Evolutionary conservation across 2,797 vertebrate genomes (phyloP).

Genomic region (Poeciliopsis presidionis): DNA sequence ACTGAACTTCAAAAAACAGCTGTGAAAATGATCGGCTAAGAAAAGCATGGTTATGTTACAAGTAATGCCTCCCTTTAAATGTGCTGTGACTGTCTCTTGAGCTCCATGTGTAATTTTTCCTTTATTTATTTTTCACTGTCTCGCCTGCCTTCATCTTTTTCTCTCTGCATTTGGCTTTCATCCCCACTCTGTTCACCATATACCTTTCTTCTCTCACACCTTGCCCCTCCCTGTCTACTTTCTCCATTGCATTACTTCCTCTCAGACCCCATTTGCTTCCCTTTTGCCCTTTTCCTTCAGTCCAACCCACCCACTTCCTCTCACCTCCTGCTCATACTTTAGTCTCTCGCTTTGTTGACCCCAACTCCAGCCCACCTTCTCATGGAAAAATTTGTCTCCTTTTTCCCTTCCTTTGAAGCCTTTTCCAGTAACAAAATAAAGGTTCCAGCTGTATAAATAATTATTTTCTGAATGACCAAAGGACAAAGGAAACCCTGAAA

Average conservation of each 20-base stretch:
- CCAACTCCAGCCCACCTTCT: slow-evolving; percentile 60
- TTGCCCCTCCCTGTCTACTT: slow-evolving; percentile 39
- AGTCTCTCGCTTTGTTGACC: slow-evolving; percentile 49
- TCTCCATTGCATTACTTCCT: slow-evolving; percentile 50
- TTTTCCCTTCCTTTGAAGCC: slow-evolving; percentile 64
- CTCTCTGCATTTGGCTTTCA: slow-evolving; percentile 75
- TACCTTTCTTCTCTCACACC: slow-evolving; percentile 52
- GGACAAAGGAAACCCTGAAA: slow-evolving; percentile 31
- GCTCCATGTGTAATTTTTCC: slow-evolving; percentile 61
- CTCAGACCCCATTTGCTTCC: slow-evolving; percentile 27
- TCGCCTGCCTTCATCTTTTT: slow-evolving; percentile 54
- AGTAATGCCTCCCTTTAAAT: slow-evolving; percentile 15
- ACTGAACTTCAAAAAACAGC: slow-evolving; percentile 8
- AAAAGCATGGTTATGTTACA: background rate
- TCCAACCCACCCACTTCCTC: slow-evolving; percentile 32
- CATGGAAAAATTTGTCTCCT: slow-evolving; percentile 53
- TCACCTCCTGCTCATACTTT: slow-evolving; percentile 52
- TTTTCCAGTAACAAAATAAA: slow-evolving; percentile 48
- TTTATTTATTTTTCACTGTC: slow-evolving; percentile 44
- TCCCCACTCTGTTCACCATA: slow-evolving; percentile 41
- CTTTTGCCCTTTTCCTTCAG: slow-evolving; percentile 41
- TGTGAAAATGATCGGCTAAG: background rate
- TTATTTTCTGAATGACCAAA: slow-evolving; percentile 54
- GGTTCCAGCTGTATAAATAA: slow-evolving; percentile 75
- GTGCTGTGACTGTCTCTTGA: slow-evolving; percentile 36